Evolutionary conservation across 2,797 vertebrate species (phyloP), one percentile per base, ranked within the genome.

Genomic region (Alca torda): DNA sequence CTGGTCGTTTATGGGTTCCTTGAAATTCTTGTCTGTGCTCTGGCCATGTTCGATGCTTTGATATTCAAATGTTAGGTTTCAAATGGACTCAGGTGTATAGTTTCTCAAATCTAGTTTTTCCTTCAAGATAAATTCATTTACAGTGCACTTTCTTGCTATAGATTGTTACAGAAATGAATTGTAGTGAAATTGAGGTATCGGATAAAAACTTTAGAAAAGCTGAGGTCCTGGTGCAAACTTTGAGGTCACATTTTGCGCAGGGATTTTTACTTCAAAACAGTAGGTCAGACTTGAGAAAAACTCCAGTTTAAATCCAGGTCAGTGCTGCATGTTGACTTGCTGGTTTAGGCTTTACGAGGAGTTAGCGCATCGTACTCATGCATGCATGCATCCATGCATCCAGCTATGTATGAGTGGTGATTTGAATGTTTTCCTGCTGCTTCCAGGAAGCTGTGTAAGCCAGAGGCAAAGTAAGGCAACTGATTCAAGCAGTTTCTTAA

Each of bases 291-390:
- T 46, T 17, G 6, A 48, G 63, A 84, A 48, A 54, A 73, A 5
- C 17, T 89, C 70, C 37, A 7, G 43, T 41, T 50, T 21, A 65
- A 87, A 75, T 59, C 41, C 76, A 67, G 61, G 43, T 13, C 68
- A 37, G 50, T 33, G 79, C 78, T 61, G 75, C 57, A 17, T 0
- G 0, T 14, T 60, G 65, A 3, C 13, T 45, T 50, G 45, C 37
- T 59, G 60, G 15, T 48, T 91, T 67, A 63, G 72, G 76, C 45
- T 84, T 37, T 68, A 1, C 1, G 82, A 75, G 51, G 56, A 54
- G 43, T 39, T 48, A 16, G 51, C 10, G 15, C 28, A 25, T 30
- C 8, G 1, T 16, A 11, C 26, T 41, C 3, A 3, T 7, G 33
- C 33, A 0, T 28, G 17, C 50, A 7, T 26, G 37, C 5, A 14